Percentiles rank a stretch among this genome's conserved stretches.
phyloP scores from a whole-genome alignment of 2,888 invertebrate species.

The Oxytorus armatus region DNA sequence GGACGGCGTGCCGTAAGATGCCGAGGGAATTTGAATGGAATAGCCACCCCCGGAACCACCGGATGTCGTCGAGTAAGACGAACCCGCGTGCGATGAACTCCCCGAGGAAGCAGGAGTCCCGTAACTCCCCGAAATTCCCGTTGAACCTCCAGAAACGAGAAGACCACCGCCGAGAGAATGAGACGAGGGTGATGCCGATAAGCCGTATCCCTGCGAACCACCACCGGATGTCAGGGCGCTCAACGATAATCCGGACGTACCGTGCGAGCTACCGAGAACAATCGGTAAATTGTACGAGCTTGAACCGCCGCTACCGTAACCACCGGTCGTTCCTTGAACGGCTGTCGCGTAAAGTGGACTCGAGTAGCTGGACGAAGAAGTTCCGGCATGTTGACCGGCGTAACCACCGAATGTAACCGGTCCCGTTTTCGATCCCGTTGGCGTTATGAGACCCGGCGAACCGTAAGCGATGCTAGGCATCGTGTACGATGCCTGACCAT shows the following conservation, averaged over 20 bases:
- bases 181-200: slow-evolving; percentile 70
- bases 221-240: slow-evolving; percentile 68
- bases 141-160: slow-evolving; percentile 69
- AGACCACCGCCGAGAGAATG: slow-evolving; percentile 74
- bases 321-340: slow-evolving; percentile 75
- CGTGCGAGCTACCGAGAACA: slow-evolving; percentile 71
- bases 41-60: too few relatives aligned
- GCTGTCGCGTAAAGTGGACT: slow-evolving; percentile 73
- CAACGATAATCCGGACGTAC: slow-evolving; percentile 69
- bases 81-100: background rate
- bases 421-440: slow-evolving; percentile 76
- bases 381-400: slow-evolving; percentile 62
- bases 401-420: slow-evolving; percentile 80
- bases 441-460: slow-evolving; percentile 67
- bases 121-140: slow-evolving; percentile 44
- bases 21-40: slow-evolving; percentile 63
- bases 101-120: slow-evolving; percentile 55
- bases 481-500: slow-evolving; percentile 70
- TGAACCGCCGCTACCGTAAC: slow-evolving; percentile 73
- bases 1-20: slow-evolving; percentile 69
- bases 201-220: slow-evolving; percentile 61
- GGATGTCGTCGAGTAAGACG: too few relatives aligned
- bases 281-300: slow-evolving; percentile 72
- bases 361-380: slow-evolving; percentile 56
- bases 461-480: slow-evolving; percentile 66